Percentiles rank a stretch among this genome's conserved stretches.
Conservation (phyloP, 2,113 vertebrate species). For the Vulpes vulpes region DNA sequence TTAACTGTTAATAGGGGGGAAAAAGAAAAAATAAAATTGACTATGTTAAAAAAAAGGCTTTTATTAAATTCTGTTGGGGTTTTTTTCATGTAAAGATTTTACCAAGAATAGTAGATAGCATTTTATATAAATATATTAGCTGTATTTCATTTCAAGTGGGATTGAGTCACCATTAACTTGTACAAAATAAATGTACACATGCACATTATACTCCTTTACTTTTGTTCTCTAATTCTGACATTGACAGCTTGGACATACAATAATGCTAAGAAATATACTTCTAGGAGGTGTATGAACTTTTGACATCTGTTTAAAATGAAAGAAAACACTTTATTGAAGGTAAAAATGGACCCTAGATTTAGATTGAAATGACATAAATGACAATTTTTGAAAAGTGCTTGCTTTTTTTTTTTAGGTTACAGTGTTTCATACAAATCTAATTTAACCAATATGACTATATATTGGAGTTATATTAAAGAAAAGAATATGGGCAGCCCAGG, state of each 20-base stretch:
- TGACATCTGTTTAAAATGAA: slow-evolving; percentile 28
- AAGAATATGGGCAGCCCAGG: neutral
- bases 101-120: neutral
- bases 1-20: neutral
- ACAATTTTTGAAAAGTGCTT: neutral
- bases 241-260: neutral
- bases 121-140: neutral
- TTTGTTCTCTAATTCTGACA: neutral
- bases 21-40: neutral
- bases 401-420: neutral
- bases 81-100: neutral
- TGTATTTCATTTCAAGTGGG: neutral
- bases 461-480: neutral
- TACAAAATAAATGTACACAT: neutral
- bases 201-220: neutral
- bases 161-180: slow-evolving; percentile 2
- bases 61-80: neutral
- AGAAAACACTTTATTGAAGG: neutral
- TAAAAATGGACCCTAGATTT: slow-evolving; percentile 25
- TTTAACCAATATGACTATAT: neutral
- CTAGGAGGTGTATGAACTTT: neutral
- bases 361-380: neutral
- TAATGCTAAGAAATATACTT: neutral
- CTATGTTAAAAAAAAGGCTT: neutral
- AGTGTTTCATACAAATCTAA: neutral